Base-by-base conservation (phyloP, 2,888 invertebrate species). In the Strigamia crassipes region DNA sequence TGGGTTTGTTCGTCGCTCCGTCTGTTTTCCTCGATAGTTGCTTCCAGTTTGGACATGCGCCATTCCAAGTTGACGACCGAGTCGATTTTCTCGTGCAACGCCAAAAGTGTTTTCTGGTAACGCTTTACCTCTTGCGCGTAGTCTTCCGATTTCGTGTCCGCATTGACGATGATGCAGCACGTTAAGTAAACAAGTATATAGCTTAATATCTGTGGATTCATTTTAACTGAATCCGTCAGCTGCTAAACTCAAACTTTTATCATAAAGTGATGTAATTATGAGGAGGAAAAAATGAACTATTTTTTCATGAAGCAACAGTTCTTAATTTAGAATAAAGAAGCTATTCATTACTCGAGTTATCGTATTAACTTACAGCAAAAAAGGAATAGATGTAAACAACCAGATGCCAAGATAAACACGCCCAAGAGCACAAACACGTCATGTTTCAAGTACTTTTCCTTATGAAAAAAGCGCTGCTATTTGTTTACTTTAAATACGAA, bases 261-360 rank as follows among this genome's bases (percentile, higher is more conserved):
- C 46, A n/a, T n/a, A 13, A n/a, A 46, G 46, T 46, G 46, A 46
- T 46, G 46, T 13, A 46, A n/a, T 46, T 46, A 13, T 46, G 15
- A 13, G n/a, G n/a, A 13, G 46, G 3, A 46, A n/a, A n/a, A 46
- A 46, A 13, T n/a, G 1, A n/a, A 27, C 27, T n/a, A 46, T n/a
- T n/a, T n/a, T n/a, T 9, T 12, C 46, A 13, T 15, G 15, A 0
- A n/a, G 46, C n/a, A 46, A 3, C 46, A 46, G 46, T 46, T 46
- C 46, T 66, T 66, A 66, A 66, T 18, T 66, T 66, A 46, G 61
- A 66, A 66, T 66, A 66, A 66, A 21, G 61, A 23, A 18, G 21
- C 23, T 21, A 66, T 66, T 66, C 61, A 66, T 66, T 66, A 5
- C 6, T 13, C 51, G 61, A 23, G 23, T 66, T 66, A 66, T 23